phyloP scores from a whole-genome alignment of 2,113 vertebrate species.

The Gasterosteus nipponicus region DNA sequence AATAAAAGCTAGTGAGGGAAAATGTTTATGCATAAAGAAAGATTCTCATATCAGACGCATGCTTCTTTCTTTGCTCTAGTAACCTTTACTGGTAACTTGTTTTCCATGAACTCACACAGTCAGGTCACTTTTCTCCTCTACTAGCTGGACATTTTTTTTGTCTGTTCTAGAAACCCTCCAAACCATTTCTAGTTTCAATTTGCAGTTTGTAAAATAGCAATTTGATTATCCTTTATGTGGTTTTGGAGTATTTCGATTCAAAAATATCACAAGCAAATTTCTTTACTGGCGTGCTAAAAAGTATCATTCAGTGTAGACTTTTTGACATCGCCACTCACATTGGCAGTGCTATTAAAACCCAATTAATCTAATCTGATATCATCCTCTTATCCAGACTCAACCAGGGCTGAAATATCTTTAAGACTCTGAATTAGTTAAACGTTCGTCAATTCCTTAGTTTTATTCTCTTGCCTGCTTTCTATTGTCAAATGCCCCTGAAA shows the following conservation, averaged over 20 bases:
- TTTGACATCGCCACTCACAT: neutral
- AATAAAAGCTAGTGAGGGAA: neutral
- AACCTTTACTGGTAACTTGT: neutral
- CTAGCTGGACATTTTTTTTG: no score
- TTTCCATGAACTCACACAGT: neutral
- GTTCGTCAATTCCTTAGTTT: neutral
- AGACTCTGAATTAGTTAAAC: neutral
- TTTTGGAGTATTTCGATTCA: neutral
- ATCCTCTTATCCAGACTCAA: conserved; percentile 1
- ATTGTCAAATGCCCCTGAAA: conserved; percentile 9
- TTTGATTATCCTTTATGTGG: neutral
- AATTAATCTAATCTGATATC: neutral
- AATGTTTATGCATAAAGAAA: neutral
- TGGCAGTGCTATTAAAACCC: no score
- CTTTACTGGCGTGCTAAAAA: neutral
- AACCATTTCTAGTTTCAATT: neutral
- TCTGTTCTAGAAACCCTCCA: neutral
- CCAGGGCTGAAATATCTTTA: conserved; percentile 3
- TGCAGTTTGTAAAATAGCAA: neutral
- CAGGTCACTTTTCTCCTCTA: neutral
- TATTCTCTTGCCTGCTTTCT: neutral
- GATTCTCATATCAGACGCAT: neutral
- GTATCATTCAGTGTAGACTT: neutral
- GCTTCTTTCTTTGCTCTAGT: neutral
- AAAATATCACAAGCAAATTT: neutral